Base-by-base conservation (phyloP, 53 echinoderm and acorn worm species). In the Echinarachnius parma region DNA sequence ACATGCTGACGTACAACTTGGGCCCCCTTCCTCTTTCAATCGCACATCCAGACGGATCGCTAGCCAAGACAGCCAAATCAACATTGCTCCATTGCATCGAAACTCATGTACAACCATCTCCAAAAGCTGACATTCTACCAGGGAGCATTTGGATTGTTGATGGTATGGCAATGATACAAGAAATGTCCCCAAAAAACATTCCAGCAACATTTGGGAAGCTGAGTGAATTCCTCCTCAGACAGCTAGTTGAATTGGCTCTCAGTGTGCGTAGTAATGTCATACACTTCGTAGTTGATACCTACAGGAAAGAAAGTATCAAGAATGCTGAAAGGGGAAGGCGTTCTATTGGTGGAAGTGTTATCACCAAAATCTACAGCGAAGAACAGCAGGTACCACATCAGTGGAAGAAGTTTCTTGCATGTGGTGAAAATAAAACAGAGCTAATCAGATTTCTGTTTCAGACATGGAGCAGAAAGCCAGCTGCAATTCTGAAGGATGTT, bases 361-460 rank as follows among this genome's bases (percentile, higher is more conserved):
- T 30, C 30, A 62, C 50, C 30, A 48, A 48, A 29, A 76, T 76
- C 23, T 61, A 44, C 46, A 29, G 31, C n/a, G 32, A 61, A 76
- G 77, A 76, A 3, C 77, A 76, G 31, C 45, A 61, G 47, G 47
- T 45, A 9, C 77, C 77, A 28, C 28, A 77, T n/a, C 62, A 77
- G 52, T 77, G 61, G 77, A 77, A 77, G 50, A 61, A 77, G 62
- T 77, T 77, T 48, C 61, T 77, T 31, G 27, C 50, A 0, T 62
- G 62, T 29, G 46, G 44, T 46, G 49, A 60, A 0, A 77, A 77
- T 50, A 77, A 77, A 28, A 29, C 11, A 22, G 62, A 15, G 21
- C 35, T 77, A 14, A 48, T 77, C 4, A 31, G 28, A 19, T 77
- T 77, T 26, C 30, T 77, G 10, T 62, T 49, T 47, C 46, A 20